Conservation (phyloP, 2,888 invertebrate species). For the Macaria liturata region DNA sequence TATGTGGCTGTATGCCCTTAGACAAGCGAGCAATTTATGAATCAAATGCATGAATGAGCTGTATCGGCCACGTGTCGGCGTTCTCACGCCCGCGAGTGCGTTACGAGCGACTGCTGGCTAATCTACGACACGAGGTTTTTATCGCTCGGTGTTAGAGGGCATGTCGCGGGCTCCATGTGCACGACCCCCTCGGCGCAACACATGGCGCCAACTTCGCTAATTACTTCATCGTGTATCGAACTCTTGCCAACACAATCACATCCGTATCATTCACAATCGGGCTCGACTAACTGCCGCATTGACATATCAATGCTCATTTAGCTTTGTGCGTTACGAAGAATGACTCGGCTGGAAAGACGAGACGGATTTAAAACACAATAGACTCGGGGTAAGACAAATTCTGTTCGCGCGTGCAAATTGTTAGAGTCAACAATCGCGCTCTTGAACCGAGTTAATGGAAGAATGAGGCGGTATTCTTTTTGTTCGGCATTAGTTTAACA, state of each 20-base stretch:
- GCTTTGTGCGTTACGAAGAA: conserved; percentile 30
- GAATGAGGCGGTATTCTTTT: conserved; percentile 69
- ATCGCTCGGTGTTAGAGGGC: conserved; percentile 63
- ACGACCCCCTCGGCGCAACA: conserved; percentile 73
- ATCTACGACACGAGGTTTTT: conserved; percentile 60
- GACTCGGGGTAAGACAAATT: conserved; percentile 54
- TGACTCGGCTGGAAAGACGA: conserved; percentile 37
- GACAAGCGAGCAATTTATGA: conserved; percentile 68
- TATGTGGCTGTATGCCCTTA: conserved; percentile 45
- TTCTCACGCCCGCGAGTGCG: conserved; percentile 69
- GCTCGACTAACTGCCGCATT: conserved; percentile 10
- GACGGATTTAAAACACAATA: conserved; percentile 64
- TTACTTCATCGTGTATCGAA: conserved; percentile 63
- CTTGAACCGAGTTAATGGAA: conserved; percentile 63
- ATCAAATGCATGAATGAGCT: conserved; percentile 81
- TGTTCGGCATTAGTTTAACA: conserved; percentile 73
- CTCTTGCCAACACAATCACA: conserved; percentile 18
- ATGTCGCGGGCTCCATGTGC: conserved; percentile 76
- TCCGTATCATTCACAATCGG: neutral
- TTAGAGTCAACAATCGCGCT: conserved; percentile 54
- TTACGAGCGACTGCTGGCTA: conserved; percentile 18
- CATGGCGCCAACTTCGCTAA: conserved; percentile 74
- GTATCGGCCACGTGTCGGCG: conserved; percentile 70
- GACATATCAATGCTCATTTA: conserved; percentile 41
- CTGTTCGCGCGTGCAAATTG: conserved; percentile 71